Percentiles rank a stretch among this genome's conserved stretches.
Conservation (phyloP, 2,888 invertebrate genomes). For the Lepeophtheirus nordmannii region DNA sequence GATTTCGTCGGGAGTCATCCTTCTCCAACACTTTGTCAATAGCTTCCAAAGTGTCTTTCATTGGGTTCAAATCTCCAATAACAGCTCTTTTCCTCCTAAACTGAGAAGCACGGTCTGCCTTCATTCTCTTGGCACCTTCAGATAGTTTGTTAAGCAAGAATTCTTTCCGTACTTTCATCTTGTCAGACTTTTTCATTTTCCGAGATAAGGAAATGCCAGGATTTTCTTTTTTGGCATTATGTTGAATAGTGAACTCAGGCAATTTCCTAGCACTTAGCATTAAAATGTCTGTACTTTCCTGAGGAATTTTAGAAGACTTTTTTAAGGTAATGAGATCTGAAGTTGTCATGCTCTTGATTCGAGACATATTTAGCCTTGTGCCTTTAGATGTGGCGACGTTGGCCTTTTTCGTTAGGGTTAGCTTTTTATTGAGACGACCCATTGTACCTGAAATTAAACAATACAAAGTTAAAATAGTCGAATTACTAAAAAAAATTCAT, state of each 20-base stretch:
- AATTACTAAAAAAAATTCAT: not conserved
- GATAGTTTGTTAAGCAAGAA: not conserved
- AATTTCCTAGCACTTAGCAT: constrained; percentile 1
- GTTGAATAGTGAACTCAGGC: not conserved
- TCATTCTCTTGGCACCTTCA: not conserved
- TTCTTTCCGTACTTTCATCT: constrained; percentile 3
- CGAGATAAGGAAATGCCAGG: not conserved
- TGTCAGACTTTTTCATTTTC: constrained; percentile 10
- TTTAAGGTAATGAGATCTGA: not conserved
- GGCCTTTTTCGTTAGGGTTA: constrained; percentile 6
- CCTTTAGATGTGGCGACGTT: not conserved
- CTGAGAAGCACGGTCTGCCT: not conserved
- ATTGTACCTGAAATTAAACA: not conserved
- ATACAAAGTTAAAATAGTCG: not conserved
- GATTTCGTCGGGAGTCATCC: constrained; percentile 7
- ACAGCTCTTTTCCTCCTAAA: constrained; percentile 1
- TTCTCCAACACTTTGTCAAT: constrained; percentile 2
- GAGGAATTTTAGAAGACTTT: constrained; percentile 5
- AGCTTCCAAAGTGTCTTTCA: constrained; percentile 9
- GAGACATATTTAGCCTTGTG: not conserved
- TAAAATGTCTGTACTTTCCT: not conserved
- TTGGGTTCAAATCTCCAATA: constrained; percentile 16
- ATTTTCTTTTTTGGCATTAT: not conserved
- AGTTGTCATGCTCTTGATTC: not conserved
- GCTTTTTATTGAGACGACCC: constrained; percentile 19